phyloP scores from a whole-genome alignment of 2,113 vertebrate genomes.

The Nothoprocta pentlandii region DNA sequence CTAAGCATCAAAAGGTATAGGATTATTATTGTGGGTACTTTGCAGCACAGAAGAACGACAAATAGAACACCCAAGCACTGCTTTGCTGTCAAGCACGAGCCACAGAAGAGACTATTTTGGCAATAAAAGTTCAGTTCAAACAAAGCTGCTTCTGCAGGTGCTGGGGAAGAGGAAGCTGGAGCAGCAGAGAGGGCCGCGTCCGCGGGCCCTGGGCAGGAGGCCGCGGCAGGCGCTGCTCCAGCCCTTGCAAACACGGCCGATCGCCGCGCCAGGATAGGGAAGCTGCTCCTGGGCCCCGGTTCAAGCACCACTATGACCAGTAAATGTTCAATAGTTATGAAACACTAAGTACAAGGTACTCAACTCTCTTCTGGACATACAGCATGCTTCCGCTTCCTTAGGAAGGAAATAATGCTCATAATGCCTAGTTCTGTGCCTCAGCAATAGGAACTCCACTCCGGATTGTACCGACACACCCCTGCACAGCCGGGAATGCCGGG shows the following conservation, averaged over 20 bases:
- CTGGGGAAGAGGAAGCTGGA: slow-evolving; percentile 17
- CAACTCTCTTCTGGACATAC: neutral
- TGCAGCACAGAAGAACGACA: neutral
- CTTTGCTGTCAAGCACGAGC: neutral
- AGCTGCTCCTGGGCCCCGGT: neutral
- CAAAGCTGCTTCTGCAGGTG: slow-evolving; percentile 3
- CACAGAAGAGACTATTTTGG: neutral
- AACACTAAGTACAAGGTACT: neutral
- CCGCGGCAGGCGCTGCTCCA: neutral
- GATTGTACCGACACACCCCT: neutral
- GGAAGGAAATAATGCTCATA: neutral
- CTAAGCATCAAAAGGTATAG: too few relatives aligned
- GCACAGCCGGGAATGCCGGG: neutral
- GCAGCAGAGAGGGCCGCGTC: neutral
- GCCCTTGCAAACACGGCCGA: neutral
- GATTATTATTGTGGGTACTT: neutral
- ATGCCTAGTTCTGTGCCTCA: neutral
- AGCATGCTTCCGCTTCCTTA: fast-evolving
- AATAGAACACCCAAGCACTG: neutral
- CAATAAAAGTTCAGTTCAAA: slow-evolving; percentile 46
- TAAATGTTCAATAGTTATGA: neutral
- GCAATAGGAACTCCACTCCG: neutral
- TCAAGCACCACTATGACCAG: neutral
- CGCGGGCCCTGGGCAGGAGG: neutral
- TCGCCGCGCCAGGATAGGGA: neutral